A percentile compares a stretch with the other conserved stretches of the same genome.
These are phyloP conservation scores for Drosophila varians DNA, from an alignment of 1,140 invertebrate genomes.

Conservation along the genomic window DNA sequence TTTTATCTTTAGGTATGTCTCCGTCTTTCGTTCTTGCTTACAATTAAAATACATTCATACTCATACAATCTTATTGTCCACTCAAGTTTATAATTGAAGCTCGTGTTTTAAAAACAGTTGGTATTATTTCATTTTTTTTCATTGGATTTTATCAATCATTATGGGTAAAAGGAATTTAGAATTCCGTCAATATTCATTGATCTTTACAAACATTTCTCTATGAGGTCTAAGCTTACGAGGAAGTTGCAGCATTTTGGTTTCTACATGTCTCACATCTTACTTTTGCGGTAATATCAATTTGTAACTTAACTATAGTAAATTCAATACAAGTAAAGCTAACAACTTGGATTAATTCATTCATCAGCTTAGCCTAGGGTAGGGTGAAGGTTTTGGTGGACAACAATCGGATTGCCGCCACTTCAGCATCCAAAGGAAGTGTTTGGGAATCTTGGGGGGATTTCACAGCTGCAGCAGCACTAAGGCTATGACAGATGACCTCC, in stretches of 20 bases:
- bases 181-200: constrained; percentile 42
- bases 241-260: constrained; percentile 74
- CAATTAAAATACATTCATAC: constrained; percentile 56
- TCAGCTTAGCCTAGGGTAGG: constrained; percentile 24
- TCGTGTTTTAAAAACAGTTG: constrained; percentile 51
- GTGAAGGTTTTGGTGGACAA: constrained; percentile 1
- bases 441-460: constrained; percentile 17
- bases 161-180: constrained; percentile 37
- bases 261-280: constrained; percentile 40
- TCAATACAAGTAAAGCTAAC: constrained; percentile 74
- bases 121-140: constrained; percentile 36
- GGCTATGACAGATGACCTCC: constrained; percentile 50
- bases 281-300: constrained; percentile 71
- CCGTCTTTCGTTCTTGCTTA: constrained; percentile 59
- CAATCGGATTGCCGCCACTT: constrained; percentile 45
- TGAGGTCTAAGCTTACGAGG: constrained; percentile 38
- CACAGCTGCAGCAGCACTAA: constrained; percentile 49
- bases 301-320: constrained; percentile 75
- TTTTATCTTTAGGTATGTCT: constrained; percentile 53
- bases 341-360: constrained; percentile 45
- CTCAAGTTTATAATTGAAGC: constrained; percentile 71
- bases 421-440: constrained; percentile 17
- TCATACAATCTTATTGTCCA: constrained; percentile 74
- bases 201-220: constrained; percentile 44
- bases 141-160: constrained; percentile 42